Percentiles rank a stretch among this genome's conserved stretches.
Evolutionary conservation across 2,797 vertebrate species (phyloP).

Genomic region (Podarcis lilfordi): DNA sequence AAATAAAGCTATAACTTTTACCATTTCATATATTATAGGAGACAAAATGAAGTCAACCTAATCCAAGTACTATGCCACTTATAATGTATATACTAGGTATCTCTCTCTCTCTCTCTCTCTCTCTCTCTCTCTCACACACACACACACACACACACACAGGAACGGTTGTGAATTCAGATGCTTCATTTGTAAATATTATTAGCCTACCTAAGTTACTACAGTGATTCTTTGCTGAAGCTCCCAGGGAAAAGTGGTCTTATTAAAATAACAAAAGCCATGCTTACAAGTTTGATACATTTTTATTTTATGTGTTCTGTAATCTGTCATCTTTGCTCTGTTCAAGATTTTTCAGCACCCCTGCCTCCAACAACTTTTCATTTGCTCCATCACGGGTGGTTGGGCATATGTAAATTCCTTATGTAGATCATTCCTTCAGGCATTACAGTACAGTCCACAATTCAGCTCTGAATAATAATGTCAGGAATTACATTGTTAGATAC

Average conservation of each 20-base stretch:
- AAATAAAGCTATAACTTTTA: not conserved
- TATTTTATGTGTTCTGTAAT: slow-evolving; percentile 23
- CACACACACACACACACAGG: no score
- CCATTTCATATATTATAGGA: not conserved
- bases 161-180: not conserved
- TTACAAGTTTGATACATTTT: not conserved
- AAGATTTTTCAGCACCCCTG: not conserved
- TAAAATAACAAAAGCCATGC: slow-evolving; percentile 1
- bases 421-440: not conserved
- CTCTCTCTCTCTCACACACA: no score
- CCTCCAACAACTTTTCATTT: slow-evolving; percentile 1
- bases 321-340: slow-evolving; percentile 13
- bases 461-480: not conserved
- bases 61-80: not conserved
- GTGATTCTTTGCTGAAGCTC: not conserved
- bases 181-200: slow-evolving; percentile 8
- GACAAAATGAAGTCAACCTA: not conserved
- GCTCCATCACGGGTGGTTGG: slow-evolving; percentile 3
- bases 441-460: slow-evolving; percentile 12
- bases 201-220: not conserved
- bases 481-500: not conserved
- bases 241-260: not conserved
- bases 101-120: no score
- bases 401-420: not conserved
- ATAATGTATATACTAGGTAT: not conserved